A percentile compares a stretch with the other conserved stretches of the same genome.
Evolutionary conservation across 2,888 invertebrate species (phyloP).

Genomic region (Ornithoptera alexandrae): DNA sequence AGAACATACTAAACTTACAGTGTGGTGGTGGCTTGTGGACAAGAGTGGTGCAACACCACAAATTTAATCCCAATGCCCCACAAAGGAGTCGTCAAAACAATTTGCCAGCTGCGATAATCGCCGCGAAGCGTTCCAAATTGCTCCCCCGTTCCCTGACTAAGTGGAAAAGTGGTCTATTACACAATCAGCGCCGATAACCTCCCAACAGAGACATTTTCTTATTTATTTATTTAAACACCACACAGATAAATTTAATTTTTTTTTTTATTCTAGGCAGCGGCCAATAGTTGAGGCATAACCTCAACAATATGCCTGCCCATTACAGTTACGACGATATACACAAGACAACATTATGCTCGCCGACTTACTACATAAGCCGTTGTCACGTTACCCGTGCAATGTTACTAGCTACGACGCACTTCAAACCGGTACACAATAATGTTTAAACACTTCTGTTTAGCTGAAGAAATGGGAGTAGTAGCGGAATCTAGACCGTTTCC

Average conservation of each 20-base stretch:
- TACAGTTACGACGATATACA: too few species aligned
- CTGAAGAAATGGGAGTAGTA: too few species aligned
- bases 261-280: too few species aligned
- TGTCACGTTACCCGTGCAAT: too few species aligned
- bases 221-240: not conserved
- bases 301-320: too few species aligned
- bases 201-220: not conserved
- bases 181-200: conserved; percentile 19
- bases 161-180: conserved; percentile 29
- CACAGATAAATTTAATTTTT: not conserved
- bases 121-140: conserved; percentile 27
- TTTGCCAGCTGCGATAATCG: conserved; percentile 29
- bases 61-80: conserved; percentile 8
- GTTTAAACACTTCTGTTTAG: too few species aligned
- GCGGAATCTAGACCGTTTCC: too few species aligned
- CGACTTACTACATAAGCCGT: too few species aligned
- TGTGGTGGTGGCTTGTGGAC: not conserved
- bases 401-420: too few species aligned
- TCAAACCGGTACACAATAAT: too few species aligned
- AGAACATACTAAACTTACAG: not conserved
- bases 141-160: conserved; percentile 23
- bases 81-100: conserved; percentile 26
- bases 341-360: too few species aligned
- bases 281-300: not conserved
- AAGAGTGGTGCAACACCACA: conserved; percentile 18